A percentile compares a stretch with the other conserved stretches of the same genome.
Evolutionary conservation across 1,140 invertebrate species (phyloP).

Genomic region (Sesamia nonagrioides): DNA sequence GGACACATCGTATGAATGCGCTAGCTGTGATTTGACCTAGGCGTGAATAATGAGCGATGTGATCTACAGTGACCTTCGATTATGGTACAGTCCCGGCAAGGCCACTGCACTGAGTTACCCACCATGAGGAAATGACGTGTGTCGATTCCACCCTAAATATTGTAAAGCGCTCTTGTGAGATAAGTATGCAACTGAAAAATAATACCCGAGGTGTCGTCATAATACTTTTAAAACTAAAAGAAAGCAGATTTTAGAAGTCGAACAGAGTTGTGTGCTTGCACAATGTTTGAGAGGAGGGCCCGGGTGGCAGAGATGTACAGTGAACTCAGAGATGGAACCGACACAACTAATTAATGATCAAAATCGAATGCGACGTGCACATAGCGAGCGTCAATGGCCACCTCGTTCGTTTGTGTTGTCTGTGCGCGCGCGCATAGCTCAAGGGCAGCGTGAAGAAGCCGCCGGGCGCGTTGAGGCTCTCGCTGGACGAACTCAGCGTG

Average conservation of each 20-base stretch:
- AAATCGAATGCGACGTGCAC: slow-evolving; percentile 68
- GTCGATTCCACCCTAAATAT: slow-evolving; percentile 58
- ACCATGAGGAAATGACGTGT: slow-evolving; percentile 55
- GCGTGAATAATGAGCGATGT: slow-evolving; percentile 62
- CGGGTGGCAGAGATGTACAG: background rate
- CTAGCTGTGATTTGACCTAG: slow-evolving; percentile 68
- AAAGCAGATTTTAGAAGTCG: background rate
- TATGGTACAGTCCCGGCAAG: slow-evolving; percentile 44
- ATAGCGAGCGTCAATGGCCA: slow-evolving; percentile 75
- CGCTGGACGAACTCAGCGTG: slow-evolving; percentile 78
- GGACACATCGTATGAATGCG: slow-evolving; percentile 50
- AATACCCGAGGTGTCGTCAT: background rate
- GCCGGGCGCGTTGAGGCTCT: slow-evolving; percentile 82
- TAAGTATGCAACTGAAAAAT: background rate
- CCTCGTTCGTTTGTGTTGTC: slow-evolving; percentile 89
- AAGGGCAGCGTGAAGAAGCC: slow-evolving; percentile 89
- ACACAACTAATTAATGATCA: slow-evolving; percentile 58
- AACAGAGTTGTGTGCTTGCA: background rate
- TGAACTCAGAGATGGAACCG: slow-evolving; percentile 62
- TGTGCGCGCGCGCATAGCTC: slow-evolving; percentile 89
- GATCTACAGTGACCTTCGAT: slow-evolving; percentile 54
- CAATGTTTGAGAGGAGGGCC: background rate
- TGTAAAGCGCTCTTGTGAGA: background rate
- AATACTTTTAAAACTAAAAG: slow-evolving; percentile 4
- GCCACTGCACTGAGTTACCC: slow-evolving; percentile 57